Evolutionary conservation across 2,888 invertebrate genomes (phyloP), one percentile per base, ranked within the genome.

Genomic region (Hoplodrina ambigua): DNA sequence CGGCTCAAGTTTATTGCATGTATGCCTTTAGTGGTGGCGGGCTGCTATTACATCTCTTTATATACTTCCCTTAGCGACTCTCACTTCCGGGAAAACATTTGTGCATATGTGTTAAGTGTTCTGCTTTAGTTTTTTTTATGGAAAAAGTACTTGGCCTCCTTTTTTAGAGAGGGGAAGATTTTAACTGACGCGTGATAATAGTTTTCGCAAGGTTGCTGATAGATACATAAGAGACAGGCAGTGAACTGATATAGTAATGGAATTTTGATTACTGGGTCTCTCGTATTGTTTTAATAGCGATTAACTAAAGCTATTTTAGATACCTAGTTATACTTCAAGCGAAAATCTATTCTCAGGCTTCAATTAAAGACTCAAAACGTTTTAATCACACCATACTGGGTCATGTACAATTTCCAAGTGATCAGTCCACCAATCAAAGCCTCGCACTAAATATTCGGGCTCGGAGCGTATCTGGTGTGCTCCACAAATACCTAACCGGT

Each of bases 401-500:
- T 80, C 62, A 66, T 67, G 65, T 79, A 62, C 69, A 66, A 60
- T 78, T 81, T 74, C 79, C 63, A 83, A 85, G 71, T 80, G 77
- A 81, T 80, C 77, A 74, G 64, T 72, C 60, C 60, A 66, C 66
- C 79, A 83, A 86, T 86, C 80, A 78, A 74, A 71, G 73, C 69
- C 41, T 57, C 54, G 64, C 61, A 69, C 78, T 74, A 78, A 83
- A 87, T 84, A 80, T 81, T 81, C 75, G 67, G 73, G 69, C 67
- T 58, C 67, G 63, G 59, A 70, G 69, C 71, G 69, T 72, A 72
- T 74, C 72, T 72, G 63, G 72, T 78, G 72, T 75, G 71, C 69
- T 82, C 61, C 64, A 67, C 81, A 85, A 86, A 86, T 88, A 87
- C 75, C 82, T 83, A 85, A 78, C 81, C 78, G 83, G 87, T 90